These are phyloP conservation scores for Congeria kusceri DNA, from an alignment of 2,888 invertebrate genomes.

Conservation along the genomic window DNA sequence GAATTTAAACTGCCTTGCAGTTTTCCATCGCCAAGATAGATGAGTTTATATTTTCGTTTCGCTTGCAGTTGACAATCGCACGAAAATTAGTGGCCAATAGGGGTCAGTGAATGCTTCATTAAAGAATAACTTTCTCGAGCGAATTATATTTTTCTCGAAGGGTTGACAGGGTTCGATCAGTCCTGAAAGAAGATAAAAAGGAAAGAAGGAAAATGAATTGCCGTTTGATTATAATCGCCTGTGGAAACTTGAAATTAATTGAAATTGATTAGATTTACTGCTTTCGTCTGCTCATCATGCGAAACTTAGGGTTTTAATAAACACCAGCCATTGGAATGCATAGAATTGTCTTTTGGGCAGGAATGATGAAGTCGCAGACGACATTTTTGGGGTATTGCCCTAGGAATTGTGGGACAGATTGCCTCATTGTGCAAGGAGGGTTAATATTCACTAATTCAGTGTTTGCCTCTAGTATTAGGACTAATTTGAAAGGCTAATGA, in stretches of 20 bases:
- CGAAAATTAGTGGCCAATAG: slow-evolving; percentile 5
- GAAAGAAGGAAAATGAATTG: slow-evolving; percentile 55
- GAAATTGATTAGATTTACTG: slow-evolving; percentile 60
- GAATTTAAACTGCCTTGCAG: too few relatives aligned
- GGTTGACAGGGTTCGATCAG: slow-evolving; percentile 40
- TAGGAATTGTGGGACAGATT: slow-evolving; percentile 49
- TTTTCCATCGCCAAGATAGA: too few relatives aligned
- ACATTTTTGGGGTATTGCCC: slow-evolving; percentile 12
- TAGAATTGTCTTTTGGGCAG: slow-evolving; percentile 35
- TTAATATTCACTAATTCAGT: slow-evolving; percentile 41
- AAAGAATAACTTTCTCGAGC: slow-evolving; percentile 33
- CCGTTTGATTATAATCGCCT: slow-evolving; percentile 55
- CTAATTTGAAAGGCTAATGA: slow-evolving; percentile 48
- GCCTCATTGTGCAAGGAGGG: slow-evolving; percentile 57
- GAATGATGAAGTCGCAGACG: slow-evolving; percentile 21
- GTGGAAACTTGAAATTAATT: slow-evolving; percentile 56
- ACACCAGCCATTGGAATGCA: slow-evolving; percentile 49
- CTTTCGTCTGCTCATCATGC: slow-evolving; percentile 45
- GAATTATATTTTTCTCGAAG: slow-evolving; percentile 32
- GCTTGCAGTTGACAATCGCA: too few relatives aligned
- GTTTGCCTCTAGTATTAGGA: slow-evolving; percentile 50
- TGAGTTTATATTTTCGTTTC: too few relatives aligned
- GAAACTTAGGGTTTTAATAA: slow-evolving; percentile 51
- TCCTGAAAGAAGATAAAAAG: slow-evolving; percentile 31
- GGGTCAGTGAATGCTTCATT: slow-evolving; percentile 32